phyloP scores from a whole-genome alignment of 2,797 vertebrate species.

The Pseudochirops cupreus region DNA sequence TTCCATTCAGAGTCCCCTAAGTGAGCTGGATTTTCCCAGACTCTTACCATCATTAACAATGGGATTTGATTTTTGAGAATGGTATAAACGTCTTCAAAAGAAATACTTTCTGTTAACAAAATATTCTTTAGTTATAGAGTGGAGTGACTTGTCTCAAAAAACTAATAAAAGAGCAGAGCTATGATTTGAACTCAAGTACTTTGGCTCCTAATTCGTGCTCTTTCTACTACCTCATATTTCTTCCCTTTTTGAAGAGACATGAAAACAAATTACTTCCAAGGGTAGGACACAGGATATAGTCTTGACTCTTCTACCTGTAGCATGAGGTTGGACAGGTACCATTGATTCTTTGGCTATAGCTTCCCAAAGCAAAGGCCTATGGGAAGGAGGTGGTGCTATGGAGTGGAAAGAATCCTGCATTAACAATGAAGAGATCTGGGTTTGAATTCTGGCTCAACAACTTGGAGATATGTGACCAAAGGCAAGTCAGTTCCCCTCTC shows the following conservation, averaged over 20 bases:
- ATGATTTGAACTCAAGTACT: neutral
- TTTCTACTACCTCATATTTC: neutral
- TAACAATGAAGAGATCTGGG: neutral
- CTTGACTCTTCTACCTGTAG: neutral
- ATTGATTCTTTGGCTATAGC: neutral
- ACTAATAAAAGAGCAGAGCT: neutral
- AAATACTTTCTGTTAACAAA: neutral
- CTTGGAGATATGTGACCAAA: neutral
- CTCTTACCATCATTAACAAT: neutral
- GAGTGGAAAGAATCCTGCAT: neutral
- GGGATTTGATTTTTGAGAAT: neutral
- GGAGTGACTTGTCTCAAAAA: neutral
- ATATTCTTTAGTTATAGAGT: neutral
- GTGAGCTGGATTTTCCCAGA: slow-evolving; percentile 2
- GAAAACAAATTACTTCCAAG: neutral
- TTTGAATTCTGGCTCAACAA: neutral
- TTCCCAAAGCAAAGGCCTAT: neutral
- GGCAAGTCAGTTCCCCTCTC: neutral
- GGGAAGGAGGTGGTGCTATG: neutral
- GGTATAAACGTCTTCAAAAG: neutral
- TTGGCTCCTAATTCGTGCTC: neutral
- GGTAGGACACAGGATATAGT: neutral
- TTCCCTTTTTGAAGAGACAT: neutral
- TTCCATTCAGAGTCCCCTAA: neutral
- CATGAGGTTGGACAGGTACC: neutral